Evolutionary conservation across 1,140 invertebrate species (phyloP).

Genomic region (Globodera ellingtonae): DNA sequence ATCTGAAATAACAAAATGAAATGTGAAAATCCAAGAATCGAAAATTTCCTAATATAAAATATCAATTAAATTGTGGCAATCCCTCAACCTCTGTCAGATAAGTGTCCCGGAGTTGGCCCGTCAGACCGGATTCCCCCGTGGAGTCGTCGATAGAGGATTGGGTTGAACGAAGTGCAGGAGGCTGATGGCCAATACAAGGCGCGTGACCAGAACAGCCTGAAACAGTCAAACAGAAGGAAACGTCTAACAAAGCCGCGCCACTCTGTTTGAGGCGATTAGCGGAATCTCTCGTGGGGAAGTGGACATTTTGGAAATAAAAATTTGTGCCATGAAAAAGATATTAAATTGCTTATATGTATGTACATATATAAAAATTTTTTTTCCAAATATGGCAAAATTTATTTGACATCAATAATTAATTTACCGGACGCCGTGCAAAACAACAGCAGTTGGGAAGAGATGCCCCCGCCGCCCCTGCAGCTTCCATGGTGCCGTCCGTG

Average conservation of each 20-base stretch:
- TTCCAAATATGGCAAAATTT: background rate
- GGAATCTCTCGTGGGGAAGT: too few relatives aligned
- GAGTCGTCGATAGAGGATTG: constrained; percentile 34
- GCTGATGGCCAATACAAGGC: constrained; percentile 8
- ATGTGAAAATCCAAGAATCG: background rate
- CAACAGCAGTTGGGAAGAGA: background rate
- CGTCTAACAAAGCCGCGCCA: background rate
- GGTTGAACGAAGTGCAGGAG: constrained; percentile 21
- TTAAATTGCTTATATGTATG: too few relatives aligned
- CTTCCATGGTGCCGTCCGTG: background rate
- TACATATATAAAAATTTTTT: too few relatives aligned
- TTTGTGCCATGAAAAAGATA: too few relatives aligned
- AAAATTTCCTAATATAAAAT: too few relatives aligned
- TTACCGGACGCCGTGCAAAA: constrained; percentile 17
- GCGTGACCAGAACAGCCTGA: constrained; percentile 24
- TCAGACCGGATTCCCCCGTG: background rate
- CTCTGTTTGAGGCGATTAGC: too few relatives aligned
- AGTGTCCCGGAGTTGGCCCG: constrained; percentile 7
- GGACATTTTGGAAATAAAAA: too few relatives aligned
- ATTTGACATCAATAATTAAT: background rate
- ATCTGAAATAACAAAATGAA: constrained; percentile 26
- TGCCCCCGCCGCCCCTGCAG: background rate
- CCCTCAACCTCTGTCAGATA: constrained; percentile 21
- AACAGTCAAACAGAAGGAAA: background rate
- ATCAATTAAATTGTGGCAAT: too few relatives aligned